phyloP scores from a whole-genome alignment of 2,888 invertebrate species.

The Lasioglossum pauxillum region DNA sequence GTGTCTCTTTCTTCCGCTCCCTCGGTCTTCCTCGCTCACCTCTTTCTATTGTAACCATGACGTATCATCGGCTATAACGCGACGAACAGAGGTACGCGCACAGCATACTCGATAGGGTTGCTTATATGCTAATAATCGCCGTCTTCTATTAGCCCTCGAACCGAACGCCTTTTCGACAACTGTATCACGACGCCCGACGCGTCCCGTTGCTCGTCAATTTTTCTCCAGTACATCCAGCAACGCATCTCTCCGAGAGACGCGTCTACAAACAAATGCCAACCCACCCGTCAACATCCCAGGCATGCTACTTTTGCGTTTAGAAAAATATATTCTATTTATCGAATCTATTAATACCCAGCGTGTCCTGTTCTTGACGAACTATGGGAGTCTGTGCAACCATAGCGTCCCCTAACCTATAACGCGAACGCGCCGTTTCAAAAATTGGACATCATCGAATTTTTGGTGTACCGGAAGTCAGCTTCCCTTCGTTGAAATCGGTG shows the following conservation, averaged over 20 bases:
- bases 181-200: not conserved
- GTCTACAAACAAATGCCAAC: not conserved
- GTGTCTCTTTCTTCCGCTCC: slow-evolving; percentile 1
- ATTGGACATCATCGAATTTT: not conserved
- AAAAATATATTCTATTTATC: too few species aligned
- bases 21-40: slow-evolving; percentile 5
- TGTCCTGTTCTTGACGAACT: not conserved
- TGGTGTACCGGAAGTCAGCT: not conserved
- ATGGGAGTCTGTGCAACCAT: not conserved
- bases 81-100: slow-evolving; percentile 46
- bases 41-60: slow-evolving; percentile 59
- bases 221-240: not conserved
- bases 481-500: not conserved
- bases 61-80: slow-evolving; percentile 59
- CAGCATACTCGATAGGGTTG: slow-evolving; percentile 31
- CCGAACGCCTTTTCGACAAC: not conserved
- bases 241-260: not conserved
- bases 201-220: not conserved
- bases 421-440: not conserved
- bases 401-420: slow-evolving; percentile 4
- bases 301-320: too few species aligned
- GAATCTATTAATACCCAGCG: not conserved
- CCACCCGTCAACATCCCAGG: not conserved
- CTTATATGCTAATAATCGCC: slow-evolving; percentile 26
- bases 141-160: not conserved